phyloP scores from a whole-genome alignment of 2,797 vertebrate genomes.

The Phoxinus dragarum region DNA sequence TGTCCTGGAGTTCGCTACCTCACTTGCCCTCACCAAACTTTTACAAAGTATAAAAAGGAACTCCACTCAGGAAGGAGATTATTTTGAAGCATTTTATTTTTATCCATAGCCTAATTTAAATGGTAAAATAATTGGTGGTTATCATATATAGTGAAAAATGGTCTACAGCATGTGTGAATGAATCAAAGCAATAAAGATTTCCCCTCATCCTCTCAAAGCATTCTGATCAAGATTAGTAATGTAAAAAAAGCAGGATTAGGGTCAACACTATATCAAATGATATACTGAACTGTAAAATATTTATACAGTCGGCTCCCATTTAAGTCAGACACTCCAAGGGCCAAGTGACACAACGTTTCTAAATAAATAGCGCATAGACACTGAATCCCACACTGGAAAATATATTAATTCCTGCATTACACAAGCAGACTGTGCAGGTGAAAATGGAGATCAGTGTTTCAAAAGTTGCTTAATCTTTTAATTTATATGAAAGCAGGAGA shows the following conservation, averaged over 20 bases:
- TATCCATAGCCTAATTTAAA: not conserved
- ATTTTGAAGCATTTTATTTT: not conserved
- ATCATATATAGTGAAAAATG: not conserved
- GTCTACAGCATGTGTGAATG: not conserved
- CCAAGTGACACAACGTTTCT: not conserved
- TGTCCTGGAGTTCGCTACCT: constrained; percentile 72
- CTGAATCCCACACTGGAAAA: constrained; percentile 31
- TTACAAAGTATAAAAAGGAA: constrained; percentile 66
- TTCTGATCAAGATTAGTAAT: not conserved
- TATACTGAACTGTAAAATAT: constrained; percentile 18
- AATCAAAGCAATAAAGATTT: not conserved
- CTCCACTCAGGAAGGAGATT: constrained; percentile 60
- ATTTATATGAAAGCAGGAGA: constrained; percentile 10
- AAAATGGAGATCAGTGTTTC: constrained; percentile 10
- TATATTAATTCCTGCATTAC: not conserved
- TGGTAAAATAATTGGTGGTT: not conserved
- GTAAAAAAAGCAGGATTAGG: no score
- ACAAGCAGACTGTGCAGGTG: constrained; percentile 4
- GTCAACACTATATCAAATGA: constrained; percentile 36
- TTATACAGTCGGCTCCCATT: not conserved
- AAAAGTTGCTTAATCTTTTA: constrained; percentile 26
- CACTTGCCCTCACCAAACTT: constrained; percentile 53
- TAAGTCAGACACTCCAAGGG: not conserved
- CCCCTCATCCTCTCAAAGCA: not conserved
- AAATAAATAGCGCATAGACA: constrained; percentile 5